Evolutionary conservation across 2,888 invertebrate species (phyloP).

Genomic region (Carterocephalus palaemon): DNA sequence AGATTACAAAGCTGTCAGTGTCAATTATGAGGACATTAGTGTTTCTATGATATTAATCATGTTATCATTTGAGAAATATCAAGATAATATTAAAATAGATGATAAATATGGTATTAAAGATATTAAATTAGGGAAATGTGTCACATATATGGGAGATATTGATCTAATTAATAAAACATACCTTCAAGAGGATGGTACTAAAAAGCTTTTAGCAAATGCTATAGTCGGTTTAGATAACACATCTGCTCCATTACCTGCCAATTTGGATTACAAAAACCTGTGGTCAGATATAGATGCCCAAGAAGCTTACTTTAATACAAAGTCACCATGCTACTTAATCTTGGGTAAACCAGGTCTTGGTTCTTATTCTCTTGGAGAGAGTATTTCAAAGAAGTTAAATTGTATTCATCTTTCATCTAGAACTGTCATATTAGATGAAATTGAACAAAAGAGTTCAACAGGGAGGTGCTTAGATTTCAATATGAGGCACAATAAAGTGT

Average conservation of each 20-base stretch:
- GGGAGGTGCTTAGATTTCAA: slow-evolving; percentile 80
- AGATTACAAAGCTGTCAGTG: too few relatives aligned
- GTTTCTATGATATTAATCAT: slow-evolving; percentile 34
- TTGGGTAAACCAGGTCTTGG: slow-evolving; percentile 80
- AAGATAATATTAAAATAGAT: slow-evolving; percentile 42
- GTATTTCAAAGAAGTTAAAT: slow-evolving; percentile 76
- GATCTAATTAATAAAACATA: slow-evolving; percentile 34
- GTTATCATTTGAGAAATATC: slow-evolving; percentile 42
- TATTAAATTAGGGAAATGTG: slow-evolving; percentile 39
- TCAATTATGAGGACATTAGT: too few relatives aligned
- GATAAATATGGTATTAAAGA: slow-evolving; percentile 45
- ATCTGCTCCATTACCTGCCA: slow-evolving; percentile 42
- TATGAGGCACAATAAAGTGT: slow-evolving; percentile 71
- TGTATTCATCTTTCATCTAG: slow-evolving; percentile 80
- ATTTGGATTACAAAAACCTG: slow-evolving; percentile 42
- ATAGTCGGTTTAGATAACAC: slow-evolving; percentile 62
- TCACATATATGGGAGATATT: slow-evolving; percentile 42
- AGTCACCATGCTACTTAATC: slow-evolving; percentile 79
- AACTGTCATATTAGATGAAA: slow-evolving; percentile 77
- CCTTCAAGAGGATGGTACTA: slow-evolving; percentile 26
- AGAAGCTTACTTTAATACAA: slow-evolving; percentile 62
- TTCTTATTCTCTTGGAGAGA: slow-evolving; percentile 72
- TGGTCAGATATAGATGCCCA: slow-evolving; percentile 78
- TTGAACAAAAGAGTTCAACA: slow-evolving; percentile 71
- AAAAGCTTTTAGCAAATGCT: slow-evolving; percentile 50